Evolutionary conservation across 2,888 invertebrate species (phyloP).

Genomic region (Cataglyphis rosenhaueri): DNA sequence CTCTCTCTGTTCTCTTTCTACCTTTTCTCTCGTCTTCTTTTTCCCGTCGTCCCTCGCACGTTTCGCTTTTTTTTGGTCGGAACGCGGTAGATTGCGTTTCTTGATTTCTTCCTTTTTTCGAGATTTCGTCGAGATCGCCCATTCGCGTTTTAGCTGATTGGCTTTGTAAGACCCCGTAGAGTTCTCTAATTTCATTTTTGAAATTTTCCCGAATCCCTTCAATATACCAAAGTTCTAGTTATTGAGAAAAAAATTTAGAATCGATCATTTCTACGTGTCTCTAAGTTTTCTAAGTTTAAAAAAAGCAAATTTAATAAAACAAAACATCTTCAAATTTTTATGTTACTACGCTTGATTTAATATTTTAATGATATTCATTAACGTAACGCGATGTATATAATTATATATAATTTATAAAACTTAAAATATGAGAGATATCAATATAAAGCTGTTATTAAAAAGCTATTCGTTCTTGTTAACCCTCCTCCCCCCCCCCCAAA

Average conservation of each 20-base stretch:
- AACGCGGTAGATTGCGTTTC: slow-evolving; percentile 51
- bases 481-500: too few species aligned
- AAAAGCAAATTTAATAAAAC: neutral
- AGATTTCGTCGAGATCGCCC: slow-evolving; percentile 30
- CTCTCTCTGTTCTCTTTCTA: neutral
- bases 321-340: neutral
- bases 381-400: neutral
- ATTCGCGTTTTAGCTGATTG: neutral
- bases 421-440: neutral
- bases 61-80: slow-evolving; percentile 5
- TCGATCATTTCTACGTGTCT: neutral
- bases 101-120: slow-evolving; percentile 49
- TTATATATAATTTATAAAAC: neutral
- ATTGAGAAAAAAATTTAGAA: neutral
- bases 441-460: neutral
- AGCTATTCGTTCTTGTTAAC: neutral
- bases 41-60: slow-evolving; percentile 11
- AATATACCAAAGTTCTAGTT: neutral
- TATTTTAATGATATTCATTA: neutral
- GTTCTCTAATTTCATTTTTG: neutral
- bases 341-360: neutral
- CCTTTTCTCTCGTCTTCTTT: neutral
- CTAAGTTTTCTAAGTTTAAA: neutral
- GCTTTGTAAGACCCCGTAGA: neutral
- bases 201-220: neutral